Percentiles rank a stretch among this genome's conserved stretches.
These are phyloP conservation scores for Latrodectus geometricus DNA, from an alignment of 1,140 invertebrate species.

Conservation along the genomic window DNA sequence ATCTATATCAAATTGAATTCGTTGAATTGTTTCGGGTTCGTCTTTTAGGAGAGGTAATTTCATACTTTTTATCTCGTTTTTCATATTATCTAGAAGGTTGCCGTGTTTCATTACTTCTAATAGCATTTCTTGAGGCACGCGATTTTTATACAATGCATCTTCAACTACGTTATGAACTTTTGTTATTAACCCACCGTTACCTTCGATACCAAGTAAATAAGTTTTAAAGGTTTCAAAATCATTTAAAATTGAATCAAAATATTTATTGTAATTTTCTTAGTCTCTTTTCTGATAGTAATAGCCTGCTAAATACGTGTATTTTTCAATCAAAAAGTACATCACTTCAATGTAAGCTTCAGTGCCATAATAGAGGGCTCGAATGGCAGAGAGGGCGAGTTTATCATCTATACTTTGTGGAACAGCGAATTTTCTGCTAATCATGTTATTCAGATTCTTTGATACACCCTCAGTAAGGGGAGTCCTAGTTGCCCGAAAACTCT, in stretches of 20 bases:
- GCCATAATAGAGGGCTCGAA: not conserved
- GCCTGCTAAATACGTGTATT: not conserved
- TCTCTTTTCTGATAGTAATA: constrained; percentile 1
- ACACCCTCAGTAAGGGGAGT: not conserved
- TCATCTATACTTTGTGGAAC: constrained; percentile 6
- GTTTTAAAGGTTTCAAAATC: constrained; percentile 12
- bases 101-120: not conserved
- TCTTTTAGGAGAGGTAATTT: not conserved
- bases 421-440: constrained; percentile 15
- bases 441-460: not conserved
- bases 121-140: not conserved
- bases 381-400: not conserved
- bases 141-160: not conserved
- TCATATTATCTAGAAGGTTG: not conserved
- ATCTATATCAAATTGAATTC: not conserved
- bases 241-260: not conserved
- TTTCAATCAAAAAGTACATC: too few relatives aligned
- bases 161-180: not conserved
- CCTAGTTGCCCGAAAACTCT: not conserved
- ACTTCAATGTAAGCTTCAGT: constrained; percentile 1
- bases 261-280: constrained; percentile 8
- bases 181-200: not conserved
- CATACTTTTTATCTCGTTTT: not conserved
- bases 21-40: not conserved
- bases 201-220: not conserved